Conservation (phyloP, 2,797 vertebrate species). For the Rallus crepitans region DNA sequence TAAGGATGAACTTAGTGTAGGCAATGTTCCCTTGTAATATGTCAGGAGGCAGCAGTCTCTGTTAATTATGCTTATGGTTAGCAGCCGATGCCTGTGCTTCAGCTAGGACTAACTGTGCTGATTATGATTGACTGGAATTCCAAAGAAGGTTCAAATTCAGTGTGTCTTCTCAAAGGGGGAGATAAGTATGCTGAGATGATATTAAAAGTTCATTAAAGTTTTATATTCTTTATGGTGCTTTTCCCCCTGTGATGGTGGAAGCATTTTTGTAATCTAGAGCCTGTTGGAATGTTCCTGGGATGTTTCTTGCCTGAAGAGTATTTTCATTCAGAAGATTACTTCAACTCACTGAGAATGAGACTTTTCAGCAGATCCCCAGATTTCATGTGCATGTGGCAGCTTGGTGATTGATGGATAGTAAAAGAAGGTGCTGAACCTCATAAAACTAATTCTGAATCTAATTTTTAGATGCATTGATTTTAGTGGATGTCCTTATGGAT, state of each 20-base stretch:
- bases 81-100: slow-evolving; percentile 14
- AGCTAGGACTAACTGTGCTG: background rate
- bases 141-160: background rate
- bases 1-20: background rate
- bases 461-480: background rate
- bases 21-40: background rate
- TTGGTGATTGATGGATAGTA: background rate
- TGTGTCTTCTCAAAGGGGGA: slow-evolving; percentile 1
- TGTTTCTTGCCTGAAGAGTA: background rate
- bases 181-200: background rate
- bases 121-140: slow-evolving; percentile 20
- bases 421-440: background rate
- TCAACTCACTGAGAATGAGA: background rate
- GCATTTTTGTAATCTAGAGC: background rate
- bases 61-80: background rate
- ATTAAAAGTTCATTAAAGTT: background rate
- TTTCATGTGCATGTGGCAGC: background rate
- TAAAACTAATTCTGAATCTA: background rate
- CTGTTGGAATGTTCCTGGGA: background rate
- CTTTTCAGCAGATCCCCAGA: background rate
- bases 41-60: slow-evolving; percentile 9
- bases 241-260: background rate
- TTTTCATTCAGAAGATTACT: background rate
- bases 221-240: background rate
- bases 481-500: background rate